Base-by-base conservation (phyloP, 1,140 invertebrate species). In the Sogatella furcifera region DNA sequence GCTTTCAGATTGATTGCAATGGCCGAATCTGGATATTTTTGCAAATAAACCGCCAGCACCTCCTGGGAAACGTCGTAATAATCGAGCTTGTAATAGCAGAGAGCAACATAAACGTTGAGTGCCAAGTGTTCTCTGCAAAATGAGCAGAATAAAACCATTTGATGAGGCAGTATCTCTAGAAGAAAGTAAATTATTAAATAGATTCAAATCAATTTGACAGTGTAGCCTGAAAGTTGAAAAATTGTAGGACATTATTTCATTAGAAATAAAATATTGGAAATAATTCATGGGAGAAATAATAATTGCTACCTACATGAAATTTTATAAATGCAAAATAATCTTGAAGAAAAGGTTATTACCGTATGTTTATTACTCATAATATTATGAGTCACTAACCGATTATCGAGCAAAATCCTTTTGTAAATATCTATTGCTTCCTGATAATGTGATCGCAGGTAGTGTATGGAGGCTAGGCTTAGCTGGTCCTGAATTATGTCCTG, bases 391-490 rank as follows among this genome's bases (percentile, higher is more conserved):
- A 65, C 66, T 67, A 70, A 90, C 89, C 90, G 87, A 75, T 97
- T 95, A 66, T 95, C 92, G 1, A 95, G 72, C 14, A 98, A 76
- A 54, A 98, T 83, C 64, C 92, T 83, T 74, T 99, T 99, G 71
- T 99, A 99, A 65, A 98, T 94, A 74, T 99, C 96, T 66, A 98
- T 98, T 21, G 97, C 95, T 76, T 98, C 96, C 74, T 98, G 95
- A 74, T 97, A 98, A 73, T 98, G 95, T 41, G 88, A 88, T 41
- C 95, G 79, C 46, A 98, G 77, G 72, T 97, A 99, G 73, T 99
- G 94, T 67, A 99, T 93, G 0, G 95, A 92, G 3, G 97, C 97
- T 41, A 98, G 74, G 66, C 92, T 95, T 9, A 99, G 77, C 74
- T 98, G 95, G 77, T 98, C 95, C 75, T 98, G 92, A 11, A 93